These are phyloP conservation scores for Tetramorium bicarinatum DNA, from an alignment of 2,888 invertebrate species.

Conservation along the genomic window DNA sequence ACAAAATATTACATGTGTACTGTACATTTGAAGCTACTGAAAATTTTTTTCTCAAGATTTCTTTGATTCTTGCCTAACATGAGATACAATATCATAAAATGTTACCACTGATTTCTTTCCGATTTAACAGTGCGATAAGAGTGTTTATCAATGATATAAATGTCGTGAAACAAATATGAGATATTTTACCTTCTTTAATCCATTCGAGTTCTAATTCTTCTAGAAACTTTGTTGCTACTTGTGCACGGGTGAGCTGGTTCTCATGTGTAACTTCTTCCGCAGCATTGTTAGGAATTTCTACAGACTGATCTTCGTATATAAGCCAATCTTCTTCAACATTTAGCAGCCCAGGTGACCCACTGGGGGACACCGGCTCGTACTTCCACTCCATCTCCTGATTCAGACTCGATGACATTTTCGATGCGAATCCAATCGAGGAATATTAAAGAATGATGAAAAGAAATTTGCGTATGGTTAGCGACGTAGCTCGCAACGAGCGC, in stretches of 20 bases:
- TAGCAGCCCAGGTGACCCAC: slow-evolving; percentile 83
- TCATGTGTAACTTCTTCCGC: slow-evolving; percentile 79
- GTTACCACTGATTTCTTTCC: neutral
- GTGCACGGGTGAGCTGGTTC: slow-evolving; percentile 84
- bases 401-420: slow-evolving; percentile 78
- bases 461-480: slow-evolving; percentile 89
- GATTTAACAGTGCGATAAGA: neutral
- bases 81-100: neutral
- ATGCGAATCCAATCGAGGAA: slow-evolving; percentile 75
- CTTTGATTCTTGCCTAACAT: neutral
- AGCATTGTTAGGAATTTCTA: slow-evolving; percentile 73
- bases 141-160: slow-evolving; percentile 6
- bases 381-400: slow-evolving; percentile 86
- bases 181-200: slow-evolving; percentile 89
- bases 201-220: slow-evolving; percentile 89
- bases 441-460: slow-evolving; percentile 78
- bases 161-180: neutral
- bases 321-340: slow-evolving; percentile 83
- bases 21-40: neutral
- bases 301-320: slow-evolving; percentile 81
- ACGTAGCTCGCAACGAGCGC: slow-evolving; percentile 90
- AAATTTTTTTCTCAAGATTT: neutral
- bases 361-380: slow-evolving; percentile 88
- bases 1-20: neutral
- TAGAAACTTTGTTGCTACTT: slow-evolving; percentile 90